These are phyloP conservation scores for Diloba caeruleocephala DNA, from an alignment of 2,888 invertebrate species.

Conservation along the genomic window DNA sequence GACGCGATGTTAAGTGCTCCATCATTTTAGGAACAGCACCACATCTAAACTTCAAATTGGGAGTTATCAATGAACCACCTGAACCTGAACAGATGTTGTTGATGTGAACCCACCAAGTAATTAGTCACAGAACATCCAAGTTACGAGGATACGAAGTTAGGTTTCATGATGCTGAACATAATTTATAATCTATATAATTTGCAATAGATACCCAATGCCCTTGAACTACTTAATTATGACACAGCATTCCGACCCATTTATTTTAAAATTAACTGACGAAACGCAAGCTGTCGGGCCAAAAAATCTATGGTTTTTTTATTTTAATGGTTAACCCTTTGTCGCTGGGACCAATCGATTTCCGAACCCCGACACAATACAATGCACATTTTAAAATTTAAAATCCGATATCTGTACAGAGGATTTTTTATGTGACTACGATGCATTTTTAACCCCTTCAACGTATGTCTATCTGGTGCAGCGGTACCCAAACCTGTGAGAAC, in stretches of 20 bases:
- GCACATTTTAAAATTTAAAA: constrained; percentile 89
- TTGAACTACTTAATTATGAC: constrained; percentile 52
- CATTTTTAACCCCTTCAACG: constrained; percentile 88
- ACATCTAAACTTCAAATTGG: too few species aligned
- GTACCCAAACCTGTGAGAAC: constrained; percentile 62
- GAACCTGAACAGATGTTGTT: too few species aligned
- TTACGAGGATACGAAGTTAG: too few species aligned
- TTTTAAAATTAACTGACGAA: constrained; percentile 57
- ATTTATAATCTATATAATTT: too few species aligned
- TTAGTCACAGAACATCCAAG: too few species aligned
- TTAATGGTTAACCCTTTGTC: constrained; percentile 87
- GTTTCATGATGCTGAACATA: too few species aligned
- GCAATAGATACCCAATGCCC: constrained; percentile 14
- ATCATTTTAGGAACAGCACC: too few species aligned
- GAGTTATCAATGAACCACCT: too few species aligned
- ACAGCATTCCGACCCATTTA: constrained; percentile 56
- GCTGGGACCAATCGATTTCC: constrained; percentile 86
- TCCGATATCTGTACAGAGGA: constrained; percentile 86
- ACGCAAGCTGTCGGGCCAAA: constrained; percentile 82
- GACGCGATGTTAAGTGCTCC: too few species aligned
- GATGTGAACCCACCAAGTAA: too few species aligned
- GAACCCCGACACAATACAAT: constrained; percentile 86
- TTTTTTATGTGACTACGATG: constrained; percentile 87
- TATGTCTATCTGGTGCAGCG: constrained; percentile 73
- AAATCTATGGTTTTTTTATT: constrained; percentile 83